Base-by-base conservation (phyloP, 2,113 vertebrate species). In the Cygnus buccinator region DNA sequence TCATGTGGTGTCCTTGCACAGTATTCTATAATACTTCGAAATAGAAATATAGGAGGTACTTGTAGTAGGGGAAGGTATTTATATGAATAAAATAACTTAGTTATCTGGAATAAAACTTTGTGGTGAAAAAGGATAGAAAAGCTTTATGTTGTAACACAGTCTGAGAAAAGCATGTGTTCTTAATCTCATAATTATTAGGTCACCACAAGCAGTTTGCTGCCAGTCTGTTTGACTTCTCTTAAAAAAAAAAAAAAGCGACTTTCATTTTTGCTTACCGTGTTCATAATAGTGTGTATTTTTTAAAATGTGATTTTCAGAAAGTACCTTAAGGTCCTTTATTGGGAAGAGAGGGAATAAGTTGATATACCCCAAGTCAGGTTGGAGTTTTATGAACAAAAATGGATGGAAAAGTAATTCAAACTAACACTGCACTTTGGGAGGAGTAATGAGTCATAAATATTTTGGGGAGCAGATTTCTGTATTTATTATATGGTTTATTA, bases 121-220 rank as follows among this genome's bases (percentile, higher is more conserved):
- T 63, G n/a, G 39, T 16, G 9, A 39, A 87, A 78, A 70, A 75
- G 22, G n/a, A 26, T 59, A 50, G 59, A 78, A 92, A 26, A 87
- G 39, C 33, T 77, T 91, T 70, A 18, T 76, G 23, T 9, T 62
- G n/a, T 4, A 1, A 1, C 65, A 37, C 8, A 28, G 5, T 50
- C 33, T 1, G 3, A 79, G 66, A 62, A 87, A 78, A 72, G 2
- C 75, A 75, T 14, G 22, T 29, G 48, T 67, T 89, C 44, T 72
- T 88, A 83, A 70, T 84, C 48, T 66, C 85, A 79, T 84, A 94
- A 57, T 62, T 84, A 10, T 76, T 91, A 83, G 81, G 52, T 87
- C 50, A 73, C 67, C 25, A 26, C 25, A 55, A 66, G 63, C 55
- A 62, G 26, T 73, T 87, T 58, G 13, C 72, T 85, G 44, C 39